A percentile compares a stretch with the other conserved stretches of the same genome.
phyloP scores from a whole-genome alignment of 1,140 invertebrate species.

The Drosophila funebris region DNA sequence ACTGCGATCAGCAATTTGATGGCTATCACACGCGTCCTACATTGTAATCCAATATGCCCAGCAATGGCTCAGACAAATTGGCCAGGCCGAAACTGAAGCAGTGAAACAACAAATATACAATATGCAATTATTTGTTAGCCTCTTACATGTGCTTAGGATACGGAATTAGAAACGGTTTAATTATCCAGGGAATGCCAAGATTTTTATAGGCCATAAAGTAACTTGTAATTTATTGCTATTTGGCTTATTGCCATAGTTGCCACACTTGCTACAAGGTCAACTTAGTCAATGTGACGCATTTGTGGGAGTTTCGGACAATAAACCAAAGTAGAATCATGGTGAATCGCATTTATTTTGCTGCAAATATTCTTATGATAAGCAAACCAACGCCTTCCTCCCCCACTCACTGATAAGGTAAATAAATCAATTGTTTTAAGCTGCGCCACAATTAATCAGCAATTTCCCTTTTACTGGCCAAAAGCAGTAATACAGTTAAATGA shows the following conservation, averaged over 20 bases:
- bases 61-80: neutral
- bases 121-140: neutral
- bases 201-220: neutral
- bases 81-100: neutral
- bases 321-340: slow-evolving; percentile 35
- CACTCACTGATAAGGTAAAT: slow-evolving; percentile 8
- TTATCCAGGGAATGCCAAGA: neutral
- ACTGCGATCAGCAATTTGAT: slow-evolving; percentile 48
- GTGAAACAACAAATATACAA: neutral
- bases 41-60: slow-evolving; percentile 60
- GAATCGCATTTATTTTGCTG: slow-evolving; percentile 30
- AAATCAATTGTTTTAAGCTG: neutral
- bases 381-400: no score
- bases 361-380: no score
- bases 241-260: slow-evolving; percentile 31
- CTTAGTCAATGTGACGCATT: slow-evolving; percentile 11
- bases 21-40: slow-evolving; percentile 52
- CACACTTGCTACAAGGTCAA: neutral
- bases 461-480: neutral
- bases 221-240: slow-evolving; percentile 5
- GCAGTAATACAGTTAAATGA: neutral
- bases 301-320: neutral
- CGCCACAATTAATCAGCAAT: slow-evolving; percentile 6
- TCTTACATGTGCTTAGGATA: neutral
- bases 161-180: neutral